A percentile compares a stretch with the other conserved stretches of the same genome.
Evolutionary conservation across 2,888 invertebrate species (phyloP).

Genomic region (Pemphredon lugubris): DNA sequence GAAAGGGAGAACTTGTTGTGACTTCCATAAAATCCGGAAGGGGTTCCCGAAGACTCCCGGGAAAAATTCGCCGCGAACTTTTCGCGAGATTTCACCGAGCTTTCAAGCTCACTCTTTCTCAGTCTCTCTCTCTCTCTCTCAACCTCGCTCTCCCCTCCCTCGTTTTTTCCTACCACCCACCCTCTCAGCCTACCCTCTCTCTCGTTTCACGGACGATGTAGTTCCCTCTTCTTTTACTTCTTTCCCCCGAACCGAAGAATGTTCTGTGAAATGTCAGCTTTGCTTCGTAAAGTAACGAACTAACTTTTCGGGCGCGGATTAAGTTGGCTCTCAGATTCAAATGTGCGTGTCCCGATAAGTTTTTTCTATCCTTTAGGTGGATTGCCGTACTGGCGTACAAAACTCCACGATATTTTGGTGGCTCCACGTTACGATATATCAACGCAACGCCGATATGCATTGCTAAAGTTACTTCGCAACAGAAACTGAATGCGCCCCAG

Average conservation of each 20-base stretch:
- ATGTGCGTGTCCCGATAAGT: neutral
- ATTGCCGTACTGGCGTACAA: too few relatives aligned
- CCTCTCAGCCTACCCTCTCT: too few relatives aligned
- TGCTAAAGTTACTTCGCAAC: too few relatives aligned
- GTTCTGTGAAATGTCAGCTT: constrained; percentile 14
- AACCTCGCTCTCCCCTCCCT: neutral
- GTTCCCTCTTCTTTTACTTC: too few relatives aligned
- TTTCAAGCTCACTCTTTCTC: constrained; percentile 45
- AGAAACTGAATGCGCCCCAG: too few relatives aligned
- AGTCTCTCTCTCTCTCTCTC: neutral
- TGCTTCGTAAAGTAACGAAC: constrained; percentile 31
- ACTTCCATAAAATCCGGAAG: constrained; percentile 67
- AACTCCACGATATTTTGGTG: too few relatives aligned
- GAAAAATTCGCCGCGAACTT: constrained; percentile 66
- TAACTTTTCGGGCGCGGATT: constrained; percentile 8
- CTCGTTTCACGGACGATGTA: too few relatives aligned
- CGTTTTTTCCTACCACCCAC: neutral
- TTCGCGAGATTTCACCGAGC: constrained; percentile 61
- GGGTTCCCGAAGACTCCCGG: constrained; percentile 42
- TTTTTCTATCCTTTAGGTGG: too few relatives aligned
- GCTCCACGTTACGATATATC: too few relatives aligned
- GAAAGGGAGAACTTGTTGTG: constrained; percentile 72
- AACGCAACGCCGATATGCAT: too few relatives aligned
- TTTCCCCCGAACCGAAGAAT: too few relatives aligned
- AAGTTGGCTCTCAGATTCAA: neutral